Evolutionary conservation across 2,888 invertebrate species (phyloP), one percentile per base, ranked within the genome.

Genomic region (Dynastes tityus): DNA sequence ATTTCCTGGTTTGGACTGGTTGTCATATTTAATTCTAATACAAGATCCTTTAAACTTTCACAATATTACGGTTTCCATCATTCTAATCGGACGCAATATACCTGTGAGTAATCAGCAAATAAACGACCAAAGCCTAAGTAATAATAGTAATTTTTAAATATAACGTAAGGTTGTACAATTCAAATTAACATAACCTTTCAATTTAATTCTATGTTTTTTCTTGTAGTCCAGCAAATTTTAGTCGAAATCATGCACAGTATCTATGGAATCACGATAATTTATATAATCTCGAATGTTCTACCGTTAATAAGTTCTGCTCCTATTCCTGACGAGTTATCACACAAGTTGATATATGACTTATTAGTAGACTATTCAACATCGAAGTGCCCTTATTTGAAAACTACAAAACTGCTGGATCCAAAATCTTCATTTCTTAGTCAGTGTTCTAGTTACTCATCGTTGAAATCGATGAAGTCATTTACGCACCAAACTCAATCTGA

Each of bases 371-470:
- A 61, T 45, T 74, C 73, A 13, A 45, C 13, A 9, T 65, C 16
- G 16, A 81, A 81, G 80, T 81, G 81, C 68, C 77, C 81, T 80
- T 81, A 75, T 71, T 74, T 81, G 77, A 51, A 76, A 79, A 55
- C 27, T 37, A 78, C 75, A 27, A 73, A 58, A 16, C 73, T 81
- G 55, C 32, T 81, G 9, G 40, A 78, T 11, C 70, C 78, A 37
- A 53, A 45, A 16, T 81, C 81, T 27, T 45, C 64, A 1, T 68
- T 81, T 45, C 79, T 83, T 32, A 75, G 79, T 55, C 64, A 78
- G 0, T 86, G 86, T 77, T 37, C 27, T 70, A 65, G 81, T 73
- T 84, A 82, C 78, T 29, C 63, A 29, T 63, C 63, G 63, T 81
- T 82, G 49, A 77, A 76, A 11, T 51, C 71, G n/a, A 74, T 81